Conservation (phyloP, 2,113 vertebrate species). For the Ibidorhyncha struthersii region DNA sequence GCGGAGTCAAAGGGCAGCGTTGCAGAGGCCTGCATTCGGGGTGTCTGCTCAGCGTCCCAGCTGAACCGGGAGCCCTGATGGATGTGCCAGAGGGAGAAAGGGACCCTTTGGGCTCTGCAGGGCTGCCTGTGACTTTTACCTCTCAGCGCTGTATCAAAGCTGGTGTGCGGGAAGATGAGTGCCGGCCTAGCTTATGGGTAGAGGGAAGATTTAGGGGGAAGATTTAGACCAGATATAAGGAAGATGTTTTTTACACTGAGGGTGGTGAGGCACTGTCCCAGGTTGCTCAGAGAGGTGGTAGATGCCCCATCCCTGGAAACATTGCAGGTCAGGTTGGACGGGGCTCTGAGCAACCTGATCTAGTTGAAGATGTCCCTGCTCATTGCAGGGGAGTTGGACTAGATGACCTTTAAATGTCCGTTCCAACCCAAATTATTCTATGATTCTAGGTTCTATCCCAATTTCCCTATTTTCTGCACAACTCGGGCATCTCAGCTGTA, state of each 20-base stretch:
- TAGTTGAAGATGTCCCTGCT: background rate
- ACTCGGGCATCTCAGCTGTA: background rate
- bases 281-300: background rate
- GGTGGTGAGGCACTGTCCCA: background rate
- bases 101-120: background rate
- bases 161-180: background rate
- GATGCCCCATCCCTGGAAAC: background rate
- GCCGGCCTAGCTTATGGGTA: background rate
- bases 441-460: background rate
- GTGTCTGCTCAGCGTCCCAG: accelerated
- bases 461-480: background rate
- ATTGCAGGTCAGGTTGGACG: background rate
- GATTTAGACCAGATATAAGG: background rate
- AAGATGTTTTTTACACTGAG: background rate
- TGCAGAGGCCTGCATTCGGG: background rate
- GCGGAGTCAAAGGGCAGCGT: background rate
- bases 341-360: background rate
- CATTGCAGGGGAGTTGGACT: background rate
- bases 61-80: accelerated
- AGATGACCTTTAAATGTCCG: background rate
- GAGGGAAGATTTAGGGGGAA: background rate
- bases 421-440: background rate
- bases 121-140: background rate
- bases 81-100: background rate
- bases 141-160: background rate